Conservation (phyloP, 1,140 invertebrate genomes). For the Chironomus tepperi region DNA sequence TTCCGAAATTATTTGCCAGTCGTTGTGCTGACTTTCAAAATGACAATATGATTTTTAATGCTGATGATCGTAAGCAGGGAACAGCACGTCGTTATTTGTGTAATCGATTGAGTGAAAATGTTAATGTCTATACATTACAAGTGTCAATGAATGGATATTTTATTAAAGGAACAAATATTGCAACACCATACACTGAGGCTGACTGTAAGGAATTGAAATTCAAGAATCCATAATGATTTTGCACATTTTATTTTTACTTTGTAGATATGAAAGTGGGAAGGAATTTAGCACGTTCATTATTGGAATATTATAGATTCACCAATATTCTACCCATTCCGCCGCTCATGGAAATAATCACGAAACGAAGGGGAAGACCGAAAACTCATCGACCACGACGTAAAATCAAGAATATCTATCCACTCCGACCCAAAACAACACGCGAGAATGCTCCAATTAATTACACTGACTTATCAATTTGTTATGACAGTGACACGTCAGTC, state of each 20-base stretch:
- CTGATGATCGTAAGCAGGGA: conserved; percentile 75
- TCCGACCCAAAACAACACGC: conserved; percentile 46
- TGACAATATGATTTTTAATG: conserved; percentile 81
- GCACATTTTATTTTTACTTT: conserved; percentile 29
- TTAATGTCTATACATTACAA: conserved; percentile 77
- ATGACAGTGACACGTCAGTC: conserved; percentile 43
- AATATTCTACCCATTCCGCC: conserved; percentile 55
- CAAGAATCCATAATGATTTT: conserved; percentile 38
- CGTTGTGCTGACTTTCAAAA: conserved; percentile 75
- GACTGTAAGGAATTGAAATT: conserved; percentile 53
- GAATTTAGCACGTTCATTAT: conserved; percentile 62
- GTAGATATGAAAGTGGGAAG: conserved; percentile 58
- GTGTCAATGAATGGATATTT: conserved; percentile 80
- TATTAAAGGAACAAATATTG: conserved; percentile 50
- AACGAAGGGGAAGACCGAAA: conserved; percentile 40
- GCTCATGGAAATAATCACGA: conserved; percentile 43
- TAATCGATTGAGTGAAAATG: conserved; percentile 56
- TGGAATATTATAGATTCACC: conserved; percentile 71
- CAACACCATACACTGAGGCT: conserved; percentile 80
- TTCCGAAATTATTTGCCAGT: conserved; percentile 79
- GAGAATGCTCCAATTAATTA: conserved; percentile 49
- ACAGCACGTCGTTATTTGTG: conserved; percentile 72
- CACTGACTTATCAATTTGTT: conserved; percentile 49
- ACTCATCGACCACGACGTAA: conserved; percentile 43
- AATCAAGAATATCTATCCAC: conserved; percentile 43